These are phyloP conservation scores for Trichopria drosophilae DNA, from an alignment of 2,888 invertebrate species.

Conservation along the genomic window DNA sequence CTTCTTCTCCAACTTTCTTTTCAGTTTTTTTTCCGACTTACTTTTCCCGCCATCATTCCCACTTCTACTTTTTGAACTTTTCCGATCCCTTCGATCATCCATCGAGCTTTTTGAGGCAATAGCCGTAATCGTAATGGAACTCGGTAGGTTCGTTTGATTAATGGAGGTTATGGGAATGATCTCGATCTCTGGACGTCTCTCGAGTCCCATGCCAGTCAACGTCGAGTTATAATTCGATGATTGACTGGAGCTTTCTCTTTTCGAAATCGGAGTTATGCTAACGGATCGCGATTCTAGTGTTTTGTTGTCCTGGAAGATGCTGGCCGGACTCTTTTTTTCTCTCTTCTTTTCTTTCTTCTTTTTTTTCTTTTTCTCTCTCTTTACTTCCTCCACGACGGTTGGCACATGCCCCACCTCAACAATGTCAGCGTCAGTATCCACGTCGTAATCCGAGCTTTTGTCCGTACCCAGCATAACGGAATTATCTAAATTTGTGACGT, in stretches of 20 bases:
- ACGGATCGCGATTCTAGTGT: conserved; percentile 65
- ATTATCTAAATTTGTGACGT: conserved; percentile 67
- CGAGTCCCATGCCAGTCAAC: conserved; percentile 65
- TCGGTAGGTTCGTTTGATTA: conserved; percentile 69
- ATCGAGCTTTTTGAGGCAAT: conserved; percentile 63
- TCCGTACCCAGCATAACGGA: conserved; percentile 63
- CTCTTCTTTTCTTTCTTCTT: no score
- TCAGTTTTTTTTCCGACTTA: no score
- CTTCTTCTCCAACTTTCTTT: conserved; percentile 73
- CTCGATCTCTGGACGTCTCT: conserved; percentile 78
- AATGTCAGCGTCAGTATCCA: conserved; percentile 61
- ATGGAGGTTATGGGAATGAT: conserved; percentile 77
- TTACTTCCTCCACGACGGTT: conserved; percentile 65
- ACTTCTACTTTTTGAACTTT: conserved; percentile 53
- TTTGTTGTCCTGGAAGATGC: conserved; percentile 64
- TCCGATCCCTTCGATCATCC: conserved; percentile 58
- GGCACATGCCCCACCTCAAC: conserved; percentile 57
- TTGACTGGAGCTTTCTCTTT: conserved; percentile 51
- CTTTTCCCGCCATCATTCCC: conserved; percentile 58
- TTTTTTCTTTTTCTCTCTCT: no score
- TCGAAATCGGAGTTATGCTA: conserved; percentile 66
- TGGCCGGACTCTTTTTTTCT: conserved; percentile 59
- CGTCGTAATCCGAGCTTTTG: conserved; percentile 65
- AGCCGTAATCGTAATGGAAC: conserved; percentile 85
- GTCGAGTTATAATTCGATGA: conserved; percentile 63